phyloP scores from a whole-genome alignment of 2,113 vertebrate genomes.

The Agapornis roseicollis region DNA sequence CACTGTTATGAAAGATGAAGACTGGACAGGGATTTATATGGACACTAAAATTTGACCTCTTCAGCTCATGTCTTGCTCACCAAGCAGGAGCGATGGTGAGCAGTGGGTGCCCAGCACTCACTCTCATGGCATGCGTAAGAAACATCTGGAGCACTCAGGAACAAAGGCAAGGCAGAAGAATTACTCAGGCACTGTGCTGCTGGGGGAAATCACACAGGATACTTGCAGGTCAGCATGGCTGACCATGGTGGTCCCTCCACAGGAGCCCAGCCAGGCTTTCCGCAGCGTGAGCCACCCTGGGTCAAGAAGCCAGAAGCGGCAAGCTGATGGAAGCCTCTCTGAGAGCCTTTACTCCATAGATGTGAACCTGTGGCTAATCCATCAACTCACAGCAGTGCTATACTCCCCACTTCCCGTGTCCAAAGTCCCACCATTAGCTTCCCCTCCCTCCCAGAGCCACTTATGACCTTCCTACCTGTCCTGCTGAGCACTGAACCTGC shows the following conservation, averaged over 20 bases:
- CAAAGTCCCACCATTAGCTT: background rate
- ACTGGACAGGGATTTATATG: background rate
- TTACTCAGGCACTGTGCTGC: accelerated
- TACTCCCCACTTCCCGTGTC: accelerated
- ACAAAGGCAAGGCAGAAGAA: background rate
- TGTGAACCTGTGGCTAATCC: background rate
- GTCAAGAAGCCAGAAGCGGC: background rate
- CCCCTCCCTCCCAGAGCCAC: background rate
- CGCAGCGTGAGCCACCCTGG: accelerated
- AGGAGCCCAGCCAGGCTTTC: background rate
- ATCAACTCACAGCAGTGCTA: background rate
- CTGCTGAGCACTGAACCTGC: background rate
- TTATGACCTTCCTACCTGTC: background rate
- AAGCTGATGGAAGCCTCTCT: background rate
- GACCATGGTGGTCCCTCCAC: accelerated
- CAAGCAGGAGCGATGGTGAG: background rate
- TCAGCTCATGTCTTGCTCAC: background rate
- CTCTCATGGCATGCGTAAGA: accelerated
- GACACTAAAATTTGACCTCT: background rate
- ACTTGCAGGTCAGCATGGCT: accelerated
- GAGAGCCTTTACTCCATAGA: background rate
- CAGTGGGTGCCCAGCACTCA: background rate
- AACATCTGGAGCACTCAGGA: background rate
- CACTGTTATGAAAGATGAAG: background rate
- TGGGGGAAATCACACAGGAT: background rate